Percentiles rank a stretch among this genome's conserved stretches.
phyloP scores from a whole-genome alignment of 2,797 vertebrate species.

The Coccyzus lansbergi region DNA sequence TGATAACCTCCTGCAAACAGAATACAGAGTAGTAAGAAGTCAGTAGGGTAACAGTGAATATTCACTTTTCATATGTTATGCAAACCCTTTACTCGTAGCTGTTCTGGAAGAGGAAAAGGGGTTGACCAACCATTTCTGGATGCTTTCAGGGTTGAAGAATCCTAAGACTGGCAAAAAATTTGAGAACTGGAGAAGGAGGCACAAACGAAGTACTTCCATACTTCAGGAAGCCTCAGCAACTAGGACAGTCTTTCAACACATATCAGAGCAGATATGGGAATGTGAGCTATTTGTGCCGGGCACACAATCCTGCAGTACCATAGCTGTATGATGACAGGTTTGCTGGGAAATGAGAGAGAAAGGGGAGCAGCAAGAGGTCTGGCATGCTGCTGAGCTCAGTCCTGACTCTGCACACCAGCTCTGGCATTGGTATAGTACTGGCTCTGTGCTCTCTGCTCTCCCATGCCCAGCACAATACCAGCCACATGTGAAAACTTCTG shows the following conservation, averaged over 20 bases:
- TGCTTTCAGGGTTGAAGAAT: background rate
- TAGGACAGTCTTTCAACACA: background rate
- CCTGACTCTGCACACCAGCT: background rate
- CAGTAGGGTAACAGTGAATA: background rate
- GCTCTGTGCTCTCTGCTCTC: background rate
- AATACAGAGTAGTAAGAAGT: background rate
- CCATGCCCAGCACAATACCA: background rate
- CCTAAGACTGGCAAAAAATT: background rate
- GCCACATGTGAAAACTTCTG: background rate
- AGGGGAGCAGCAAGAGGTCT: background rate
- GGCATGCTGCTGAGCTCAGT: background rate
- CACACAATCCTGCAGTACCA: fast-evolving
- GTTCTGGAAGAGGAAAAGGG: background rate
- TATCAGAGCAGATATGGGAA: background rate
- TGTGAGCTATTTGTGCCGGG: background rate
- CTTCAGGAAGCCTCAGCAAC: background rate
- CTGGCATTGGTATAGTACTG: background rate
- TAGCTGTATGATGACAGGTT: background rate
- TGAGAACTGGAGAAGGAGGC: background rate
- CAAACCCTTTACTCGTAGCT: background rate
- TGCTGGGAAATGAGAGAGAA: background rate
- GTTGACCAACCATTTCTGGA: background rate
- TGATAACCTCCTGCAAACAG: background rate
- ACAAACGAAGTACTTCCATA: background rate
- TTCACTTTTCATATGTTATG: background rate